phyloP scores from a whole-genome alignment of 2,888 invertebrate species.

The Pachliopta kotzebuea region DNA sequence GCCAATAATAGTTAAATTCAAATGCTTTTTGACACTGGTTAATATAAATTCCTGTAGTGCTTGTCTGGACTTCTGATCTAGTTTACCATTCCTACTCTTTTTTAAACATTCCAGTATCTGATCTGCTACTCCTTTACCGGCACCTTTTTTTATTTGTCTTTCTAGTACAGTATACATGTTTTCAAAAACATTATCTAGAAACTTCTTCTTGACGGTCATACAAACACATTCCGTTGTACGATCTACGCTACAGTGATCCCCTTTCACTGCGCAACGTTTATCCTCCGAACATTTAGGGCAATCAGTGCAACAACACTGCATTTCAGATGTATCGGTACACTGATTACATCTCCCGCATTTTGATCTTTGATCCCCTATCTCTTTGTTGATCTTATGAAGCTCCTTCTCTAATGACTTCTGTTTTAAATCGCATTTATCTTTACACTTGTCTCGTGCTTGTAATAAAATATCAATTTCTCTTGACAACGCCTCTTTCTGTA shows the following conservation, averaged over 20 bases:
- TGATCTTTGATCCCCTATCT: slow-evolving; percentile 44
- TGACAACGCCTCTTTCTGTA: slow-evolving; percentile 54
- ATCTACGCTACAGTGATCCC: slow-evolving; percentile 49
- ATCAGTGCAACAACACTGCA: slow-evolving; percentile 56
- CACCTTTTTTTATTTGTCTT: slow-evolving; percentile 46
- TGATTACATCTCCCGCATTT: slow-evolving; percentile 56
- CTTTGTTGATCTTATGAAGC: slow-evolving; percentile 45
- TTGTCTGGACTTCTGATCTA: slow-evolving; percentile 52
- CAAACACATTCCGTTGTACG: slow-evolving; percentile 59
- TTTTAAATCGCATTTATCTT: slow-evolving; percentile 56
- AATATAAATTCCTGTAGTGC: slow-evolving; percentile 62
- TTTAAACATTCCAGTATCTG: slow-evolving; percentile 52
- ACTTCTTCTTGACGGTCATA: slow-evolving; percentile 56
- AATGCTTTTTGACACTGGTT: slow-evolving; percentile 58
- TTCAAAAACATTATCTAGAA: slow-evolving; percentile 68
- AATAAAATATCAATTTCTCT: slow-evolving; percentile 56
- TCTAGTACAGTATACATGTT: slow-evolving; percentile 68
- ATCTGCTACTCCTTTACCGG: slow-evolving; percentile 60
- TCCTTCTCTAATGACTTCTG: slow-evolving; percentile 47
- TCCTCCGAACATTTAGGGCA: slow-evolving; percentile 58
- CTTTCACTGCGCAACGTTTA: slow-evolving; percentile 49
- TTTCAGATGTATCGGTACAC: slow-evolving; percentile 54
- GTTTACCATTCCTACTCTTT: slow-evolving; percentile 63
- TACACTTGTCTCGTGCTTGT: slow-evolving; percentile 49
- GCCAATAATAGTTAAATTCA: slow-evolving; percentile 67